Percentiles rank a stretch among this genome's conserved stretches.
These are phyloP conservation scores for Littorina saxatilis DNA, from an alignment of 1,140 invertebrate species.

Conservation along the genomic window DNA sequence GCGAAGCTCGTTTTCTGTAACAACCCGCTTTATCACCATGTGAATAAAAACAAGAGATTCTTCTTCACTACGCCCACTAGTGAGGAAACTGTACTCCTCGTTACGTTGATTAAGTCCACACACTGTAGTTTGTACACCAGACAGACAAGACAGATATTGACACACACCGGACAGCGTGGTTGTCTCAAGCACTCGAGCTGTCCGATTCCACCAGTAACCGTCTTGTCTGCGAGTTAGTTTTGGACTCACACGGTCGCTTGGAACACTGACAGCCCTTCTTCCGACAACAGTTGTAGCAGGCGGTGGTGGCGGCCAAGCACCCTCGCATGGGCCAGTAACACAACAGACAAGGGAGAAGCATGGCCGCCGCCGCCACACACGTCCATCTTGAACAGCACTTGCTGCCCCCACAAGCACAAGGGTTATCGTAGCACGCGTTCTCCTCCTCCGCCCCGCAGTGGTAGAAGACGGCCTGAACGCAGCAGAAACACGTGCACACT, in stretches of 20 bases:
- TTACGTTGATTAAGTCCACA: not conserved
- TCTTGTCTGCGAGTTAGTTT: slow-evolving; percentile 50
- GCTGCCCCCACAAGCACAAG: slow-evolving; percentile 81
- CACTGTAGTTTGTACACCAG: not conserved
- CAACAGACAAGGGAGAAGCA: slow-evolving; percentile 89
- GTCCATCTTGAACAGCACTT: slow-evolving; percentile 86
- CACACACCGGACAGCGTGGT: not conserved
- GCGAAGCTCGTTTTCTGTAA: not conserved
- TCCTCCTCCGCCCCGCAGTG: slow-evolving; percentile 89
- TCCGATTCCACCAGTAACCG: slow-evolving; percentile 54
- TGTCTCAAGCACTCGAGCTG: slow-evolving; percentile 47
- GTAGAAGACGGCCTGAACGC: slow-evolving; percentile 94
- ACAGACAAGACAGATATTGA: not conserved
- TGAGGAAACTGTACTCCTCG: slow-evolving; percentile 66
- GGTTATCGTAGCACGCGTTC: slow-evolving; percentile 87
- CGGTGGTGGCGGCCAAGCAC: slow-evolving; percentile 86
- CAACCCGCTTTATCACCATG: slow-evolving; percentile 10
- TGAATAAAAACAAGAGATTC: not conserved
- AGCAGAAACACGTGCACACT: slow-evolving; percentile 93
- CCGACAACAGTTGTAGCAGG: slow-evolving; percentile 86
- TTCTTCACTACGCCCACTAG: not conserved
- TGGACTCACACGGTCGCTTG: slow-evolving; percentile 1
- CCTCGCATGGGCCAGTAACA: slow-evolving; percentile 94
- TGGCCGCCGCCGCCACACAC: slow-evolving; percentile 86
- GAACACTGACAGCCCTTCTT: slow-evolving; percentile 81